Evolutionary conservation across 2,888 invertebrate species (phyloP).

Genomic region (Agrypnus murinus): DNA sequence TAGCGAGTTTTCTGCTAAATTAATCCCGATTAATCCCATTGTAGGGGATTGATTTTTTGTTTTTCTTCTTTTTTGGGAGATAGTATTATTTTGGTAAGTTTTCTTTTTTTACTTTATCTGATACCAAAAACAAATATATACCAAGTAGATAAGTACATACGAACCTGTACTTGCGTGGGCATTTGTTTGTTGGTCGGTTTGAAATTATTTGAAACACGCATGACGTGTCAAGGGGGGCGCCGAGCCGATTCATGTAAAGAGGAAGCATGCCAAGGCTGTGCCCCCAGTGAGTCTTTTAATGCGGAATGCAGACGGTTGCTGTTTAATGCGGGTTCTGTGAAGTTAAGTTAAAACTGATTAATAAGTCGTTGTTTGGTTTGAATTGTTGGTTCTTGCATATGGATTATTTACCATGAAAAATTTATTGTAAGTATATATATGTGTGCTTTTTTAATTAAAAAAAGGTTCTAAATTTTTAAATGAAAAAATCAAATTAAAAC

Average conservation of each 20-base stretch:
- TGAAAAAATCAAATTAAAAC: no score
- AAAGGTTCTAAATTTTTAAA: no score
- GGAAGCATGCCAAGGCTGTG: constrained; percentile 51
- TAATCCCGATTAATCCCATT: no score
- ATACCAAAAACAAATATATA: not conserved
- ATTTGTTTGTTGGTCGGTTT: constrained; percentile 19
- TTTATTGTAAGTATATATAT: no score
- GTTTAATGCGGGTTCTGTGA: constrained; percentile 15
- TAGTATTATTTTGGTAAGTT: no score
- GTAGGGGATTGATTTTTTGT: no score
- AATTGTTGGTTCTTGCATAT: no score
- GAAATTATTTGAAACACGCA: constrained; percentile 41
- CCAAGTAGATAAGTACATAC: not conserved
- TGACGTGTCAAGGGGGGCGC: constrained; percentile 42
- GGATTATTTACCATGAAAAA: no score
- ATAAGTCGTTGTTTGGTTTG: not conserved
- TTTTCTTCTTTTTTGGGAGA: no score
- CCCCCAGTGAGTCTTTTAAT: constrained; percentile 30
- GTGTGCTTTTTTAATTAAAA: no score
- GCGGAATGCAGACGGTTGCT: constrained; percentile 42
- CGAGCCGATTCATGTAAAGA: constrained; percentile 46
- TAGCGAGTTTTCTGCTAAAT: no score
- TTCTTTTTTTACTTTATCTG: not conserved
- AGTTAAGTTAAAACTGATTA: not conserved
- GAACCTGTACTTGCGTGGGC: constrained; percentile 31